These are phyloP conservation scores for Tachuris rubrigastra DNA, from an alignment of 2,113 vertebrate species.

Conservation along the genomic window DNA sequence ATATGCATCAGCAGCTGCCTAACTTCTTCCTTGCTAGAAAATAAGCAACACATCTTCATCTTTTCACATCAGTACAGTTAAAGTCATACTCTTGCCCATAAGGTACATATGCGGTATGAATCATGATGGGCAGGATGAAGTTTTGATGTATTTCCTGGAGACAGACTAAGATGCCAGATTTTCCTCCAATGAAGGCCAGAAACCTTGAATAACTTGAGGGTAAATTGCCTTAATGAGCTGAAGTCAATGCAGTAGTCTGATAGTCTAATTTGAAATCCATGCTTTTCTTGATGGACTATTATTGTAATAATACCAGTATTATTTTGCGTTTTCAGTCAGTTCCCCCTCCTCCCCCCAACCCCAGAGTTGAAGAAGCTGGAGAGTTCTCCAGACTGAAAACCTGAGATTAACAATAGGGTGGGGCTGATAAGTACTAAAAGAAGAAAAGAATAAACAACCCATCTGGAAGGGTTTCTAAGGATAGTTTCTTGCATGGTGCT, in stretches of 20 bases:
- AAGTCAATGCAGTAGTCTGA: background rate
- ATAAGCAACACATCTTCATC: background rate
- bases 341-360: background rate
- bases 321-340: background rate
- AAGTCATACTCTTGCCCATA: background rate
- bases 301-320: background rate
- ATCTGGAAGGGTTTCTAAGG: background rate
- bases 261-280: background rate
- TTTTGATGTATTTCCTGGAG: background rate
- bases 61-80: background rate
- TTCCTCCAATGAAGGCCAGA: background rate
- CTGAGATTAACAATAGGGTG: accelerated
- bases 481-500: background rate
- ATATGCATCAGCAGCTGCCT: background rate
- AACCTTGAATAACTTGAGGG: background rate
- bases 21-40: background rate
- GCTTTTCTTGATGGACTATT: background rate
- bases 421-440: background rate
- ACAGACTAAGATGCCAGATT: background rate
- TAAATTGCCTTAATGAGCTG: background rate
- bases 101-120: background rate
- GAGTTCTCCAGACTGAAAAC: background rate
- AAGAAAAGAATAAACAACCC: background rate
- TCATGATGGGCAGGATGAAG: background rate
- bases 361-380: background rate